These are phyloP conservation scores for Cliona cf. orientalis DNA, from an alignment of 37 sponge, comb jelly and placozoan species.

Conservation along the genomic window DNA sequence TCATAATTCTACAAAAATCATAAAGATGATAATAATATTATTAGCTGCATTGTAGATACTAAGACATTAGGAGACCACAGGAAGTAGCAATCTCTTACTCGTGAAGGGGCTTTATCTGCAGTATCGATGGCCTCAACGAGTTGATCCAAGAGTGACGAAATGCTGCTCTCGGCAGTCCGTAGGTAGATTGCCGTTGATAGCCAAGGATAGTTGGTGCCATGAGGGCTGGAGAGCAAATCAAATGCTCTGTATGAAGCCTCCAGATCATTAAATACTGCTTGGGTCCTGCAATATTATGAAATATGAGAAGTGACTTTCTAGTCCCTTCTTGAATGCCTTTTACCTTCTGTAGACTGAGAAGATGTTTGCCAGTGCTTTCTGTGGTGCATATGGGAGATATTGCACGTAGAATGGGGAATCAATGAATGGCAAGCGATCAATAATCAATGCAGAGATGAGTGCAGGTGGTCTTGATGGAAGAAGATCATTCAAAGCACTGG, in stretches of 20 bases:
- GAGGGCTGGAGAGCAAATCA: background rate
- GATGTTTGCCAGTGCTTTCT: conserved; percentile 62
- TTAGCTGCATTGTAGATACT: background rate
- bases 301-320: background rate
- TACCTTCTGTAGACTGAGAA: conserved; percentile 55
- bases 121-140: conserved; percentile 8
- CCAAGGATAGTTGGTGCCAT: conserved; percentile 39
- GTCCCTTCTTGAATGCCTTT: background rate
- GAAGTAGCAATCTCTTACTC: background rate
- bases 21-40: background rate
- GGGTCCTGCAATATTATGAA: background rate
- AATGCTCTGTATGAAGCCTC: background rate
- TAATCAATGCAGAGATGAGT: background rate
- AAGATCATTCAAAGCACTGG: conserved; percentile 5
- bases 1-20: conserved; percentile 13
- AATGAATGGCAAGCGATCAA: conserved; percentile 29
- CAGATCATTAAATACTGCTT: background rate
- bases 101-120: conserved; percentile 2
- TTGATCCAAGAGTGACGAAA: background rate
- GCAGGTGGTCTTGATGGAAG: conserved; percentile 20
- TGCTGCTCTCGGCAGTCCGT: background rate
- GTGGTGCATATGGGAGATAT: conserved; percentile 62
- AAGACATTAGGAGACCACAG: background rate
- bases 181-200: conserved; percentile 12
- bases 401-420: conserved; percentile 35